Conservation (phyloP, 2,888 invertebrate species). For the Apotomis turbidana region DNA sequence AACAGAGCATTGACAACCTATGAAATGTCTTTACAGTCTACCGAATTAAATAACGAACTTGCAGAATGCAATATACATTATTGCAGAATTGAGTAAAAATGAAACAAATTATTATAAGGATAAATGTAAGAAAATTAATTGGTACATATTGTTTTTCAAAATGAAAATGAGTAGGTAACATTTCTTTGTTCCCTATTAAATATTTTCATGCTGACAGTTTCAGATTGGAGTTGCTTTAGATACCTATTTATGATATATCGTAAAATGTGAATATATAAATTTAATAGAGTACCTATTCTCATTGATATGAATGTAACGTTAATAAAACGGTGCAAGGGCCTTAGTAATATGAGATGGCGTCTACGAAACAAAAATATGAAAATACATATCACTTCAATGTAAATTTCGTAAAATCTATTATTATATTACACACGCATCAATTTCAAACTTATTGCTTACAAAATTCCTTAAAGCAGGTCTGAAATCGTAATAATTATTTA, state of each 20-base stretch:
- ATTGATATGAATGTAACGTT: slow-evolving; percentile 27
- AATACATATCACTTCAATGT: slow-evolving; percentile 34
- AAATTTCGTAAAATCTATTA: slow-evolving; percentile 14
- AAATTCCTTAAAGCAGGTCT: slow-evolving; percentile 19
- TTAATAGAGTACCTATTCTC: neutral
- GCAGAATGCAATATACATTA: too few relatives aligned
- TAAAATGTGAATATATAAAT: slow-evolving; percentile 10
- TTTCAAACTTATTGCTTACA: slow-evolving; percentile 7
- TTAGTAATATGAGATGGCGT: slow-evolving; percentile 18
- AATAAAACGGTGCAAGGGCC: slow-evolving; percentile 15
- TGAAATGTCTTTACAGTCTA: too few relatives aligned
- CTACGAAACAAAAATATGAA: slow-evolving; percentile 23
- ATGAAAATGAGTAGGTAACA: too few relatives aligned
- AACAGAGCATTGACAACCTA: too few relatives aligned
- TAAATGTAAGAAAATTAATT: too few relatives aligned
- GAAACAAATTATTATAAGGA: too few relatives aligned
- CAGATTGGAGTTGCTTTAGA: neutral
- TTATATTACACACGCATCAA: neutral
- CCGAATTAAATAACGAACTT: too few relatives aligned
- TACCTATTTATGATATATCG: neutral
- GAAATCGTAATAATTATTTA: neutral
- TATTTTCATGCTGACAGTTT: slow-evolving; percentile 10
- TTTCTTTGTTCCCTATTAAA: neutral
- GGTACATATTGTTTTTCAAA: too few relatives aligned
- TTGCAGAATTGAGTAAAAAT: too few relatives aligned